Base-by-base conservation (phyloP, 2,797 vertebrate genomes). In the Etheostoma nigrum region DNA sequence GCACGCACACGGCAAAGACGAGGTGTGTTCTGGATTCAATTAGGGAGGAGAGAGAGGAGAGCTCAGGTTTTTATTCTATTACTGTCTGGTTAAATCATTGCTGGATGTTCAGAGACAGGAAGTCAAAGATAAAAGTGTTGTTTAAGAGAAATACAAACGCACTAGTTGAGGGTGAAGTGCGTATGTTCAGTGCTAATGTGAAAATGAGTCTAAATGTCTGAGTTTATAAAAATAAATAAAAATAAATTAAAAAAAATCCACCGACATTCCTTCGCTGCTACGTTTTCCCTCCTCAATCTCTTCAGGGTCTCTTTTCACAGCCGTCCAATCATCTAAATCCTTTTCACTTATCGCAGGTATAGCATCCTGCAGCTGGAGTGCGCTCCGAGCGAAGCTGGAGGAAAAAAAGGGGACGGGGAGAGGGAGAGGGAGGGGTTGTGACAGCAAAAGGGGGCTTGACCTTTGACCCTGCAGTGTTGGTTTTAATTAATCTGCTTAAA, bases 401-500 rank as follows among this genome's bases (percentile, higher is more conserved):
- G 33, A 18, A 6, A 23, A 16, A 13, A 8, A 10, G 12, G 18
- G 40, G 8, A 8, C 10, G 23, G 36, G n/a, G 67, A 18, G 62
- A 3, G 4, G 10, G 9, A 7, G 52, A 51, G 84, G 76, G 33
- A 33, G 33, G 36, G 36, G 10, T 3, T 1, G 49, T 25, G 68
- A 55, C 77, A 45, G 79, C 18, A 7, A 27, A 65, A 63, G 73
- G 57, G 81, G 81, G 72, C 79, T 83, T 90, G 91, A 94, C 92
- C 94, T 93, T 84, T 94, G 91, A 94, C 94, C 91, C 70, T 16
- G 6, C 74, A 1, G 69, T 90, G 93, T 93, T 92, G 84, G 89
- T 90, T 93, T 94, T 92, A 94, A 94, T 94, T 92, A 94, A 95
- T 93, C 93, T 86, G 90, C 88, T 94, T 92, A 93, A 87, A 91